These are phyloP conservation scores for Dasyprocta punctata DNA, from an alignment of 2,113 vertebrate species.

Conservation along the genomic window DNA sequence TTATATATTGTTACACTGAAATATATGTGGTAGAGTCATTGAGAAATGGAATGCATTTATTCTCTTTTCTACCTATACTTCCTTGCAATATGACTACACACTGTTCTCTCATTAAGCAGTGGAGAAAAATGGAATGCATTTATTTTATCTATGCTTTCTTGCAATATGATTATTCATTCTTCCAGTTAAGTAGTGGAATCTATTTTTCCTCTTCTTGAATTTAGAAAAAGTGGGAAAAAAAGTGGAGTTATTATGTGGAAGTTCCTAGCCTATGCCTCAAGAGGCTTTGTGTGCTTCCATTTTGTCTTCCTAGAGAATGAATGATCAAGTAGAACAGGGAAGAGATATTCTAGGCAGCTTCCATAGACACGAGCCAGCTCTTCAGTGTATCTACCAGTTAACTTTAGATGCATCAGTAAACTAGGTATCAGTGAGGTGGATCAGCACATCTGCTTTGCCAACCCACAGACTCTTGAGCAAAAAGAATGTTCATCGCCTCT, in stretches of 20 bases:
- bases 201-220: constrained; percentile 2
- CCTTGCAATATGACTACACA: constrained; percentile 2
- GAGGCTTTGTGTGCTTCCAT: not conserved
- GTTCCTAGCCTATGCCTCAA: not conserved
- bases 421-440: not conserved
- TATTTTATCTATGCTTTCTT: not conserved
- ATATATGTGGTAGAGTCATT: not conserved
- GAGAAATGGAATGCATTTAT: not conserved
- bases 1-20: constrained; percentile 26
- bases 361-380: not conserved
- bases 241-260: not conserved
- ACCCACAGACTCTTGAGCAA: not conserved
- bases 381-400: not conserved
- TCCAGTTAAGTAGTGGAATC: not conserved
- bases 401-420: not conserved
- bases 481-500: not conserved
- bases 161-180: constrained; percentile 15
- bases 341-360: not conserved
- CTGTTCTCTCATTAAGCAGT: constrained; percentile 10
- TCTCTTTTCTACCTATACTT: not conserved
- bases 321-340: not conserved
- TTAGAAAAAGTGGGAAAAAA: not conserved
- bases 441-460: not conserved
- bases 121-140: not conserved
- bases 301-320: not conserved